Percentiles rank a stretch among this genome's conserved stretches.
These are phyloP conservation scores for Lymantria monacha DNA, from an alignment of 2,888 invertebrate genomes.

Conservation along the genomic window DNA sequence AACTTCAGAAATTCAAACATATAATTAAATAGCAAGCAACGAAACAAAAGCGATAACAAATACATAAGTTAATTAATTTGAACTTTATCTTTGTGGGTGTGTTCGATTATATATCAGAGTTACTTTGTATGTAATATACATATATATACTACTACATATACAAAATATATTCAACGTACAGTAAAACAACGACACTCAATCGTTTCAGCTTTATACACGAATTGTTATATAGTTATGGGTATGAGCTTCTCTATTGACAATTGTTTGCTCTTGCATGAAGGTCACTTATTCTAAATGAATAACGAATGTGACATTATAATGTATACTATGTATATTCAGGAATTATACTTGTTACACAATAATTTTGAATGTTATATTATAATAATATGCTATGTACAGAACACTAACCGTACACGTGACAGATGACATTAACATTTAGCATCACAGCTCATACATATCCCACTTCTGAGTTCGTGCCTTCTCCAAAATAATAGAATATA, in stretches of 20 bases:
- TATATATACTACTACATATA: too few species aligned
- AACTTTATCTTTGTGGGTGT: conserved; percentile 56
- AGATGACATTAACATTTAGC: too few species aligned
- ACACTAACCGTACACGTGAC: too few species aligned
- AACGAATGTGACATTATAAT: conserved; percentile 9
- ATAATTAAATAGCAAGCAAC: neutral
- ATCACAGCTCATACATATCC: too few species aligned
- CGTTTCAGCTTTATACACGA: too few species aligned
- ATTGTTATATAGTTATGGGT: neutral
- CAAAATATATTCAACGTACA: too few species aligned
- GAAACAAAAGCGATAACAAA: conserved; percentile 24
- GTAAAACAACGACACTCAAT: too few species aligned
- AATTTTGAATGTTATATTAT: conserved; percentile 6
- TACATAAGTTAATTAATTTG: conserved; percentile 37
- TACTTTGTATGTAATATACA: too few species aligned
- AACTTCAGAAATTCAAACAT: neutral
- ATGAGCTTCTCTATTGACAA: conserved; percentile 19
- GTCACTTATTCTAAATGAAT: conserved; percentile 8
- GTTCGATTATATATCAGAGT: conserved; percentile 26
- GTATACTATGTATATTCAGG: conserved; percentile 9
- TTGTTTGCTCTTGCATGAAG: conserved; percentile 22
- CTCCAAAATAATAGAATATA: too few species aligned
- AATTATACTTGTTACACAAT: conserved; percentile 15
- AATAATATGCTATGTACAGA: neutral
- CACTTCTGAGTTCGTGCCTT: too few species aligned